Percentiles rank a stretch among this genome's conserved stretches.
These are phyloP conservation scores for Teleogryllus occipitalis DNA, from an alignment of 1,140 invertebrate genomes.

Conservation along the genomic window DNA sequence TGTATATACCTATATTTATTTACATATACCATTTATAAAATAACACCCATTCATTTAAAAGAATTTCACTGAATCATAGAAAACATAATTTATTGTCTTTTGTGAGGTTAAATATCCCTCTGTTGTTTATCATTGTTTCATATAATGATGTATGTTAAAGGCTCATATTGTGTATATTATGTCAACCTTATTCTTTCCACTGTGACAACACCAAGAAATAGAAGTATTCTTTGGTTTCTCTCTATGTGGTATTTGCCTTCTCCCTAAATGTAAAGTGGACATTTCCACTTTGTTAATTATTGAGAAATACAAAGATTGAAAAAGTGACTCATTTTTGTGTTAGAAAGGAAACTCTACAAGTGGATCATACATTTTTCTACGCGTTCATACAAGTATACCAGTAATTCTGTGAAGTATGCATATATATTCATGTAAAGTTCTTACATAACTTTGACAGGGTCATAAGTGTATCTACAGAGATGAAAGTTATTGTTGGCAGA, in stretches of 20 bases:
- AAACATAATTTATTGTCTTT: background rate
- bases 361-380: too few relatives aligned
- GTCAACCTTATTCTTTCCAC: background rate
- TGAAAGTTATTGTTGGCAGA: too few relatives aligned
- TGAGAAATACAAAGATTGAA: background rate
- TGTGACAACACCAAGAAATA: constrained; percentile 4
- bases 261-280: background rate
- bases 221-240: background rate
- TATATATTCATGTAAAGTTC: too few relatives aligned
- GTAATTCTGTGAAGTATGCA: too few relatives aligned
- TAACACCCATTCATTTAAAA: background rate
- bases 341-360: background rate
- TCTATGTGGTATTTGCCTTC: background rate
- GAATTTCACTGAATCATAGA: constrained; percentile 1
- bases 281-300: constrained; percentile 1
- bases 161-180: constrained; percentile 1
- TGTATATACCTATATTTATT: constrained; percentile 6
- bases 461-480: too few relatives aligned
- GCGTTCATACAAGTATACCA: too few relatives aligned
- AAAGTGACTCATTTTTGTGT: background rate
- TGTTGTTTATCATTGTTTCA: constrained; percentile 5
- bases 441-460: too few relatives aligned
- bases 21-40: background rate
- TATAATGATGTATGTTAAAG: background rate
- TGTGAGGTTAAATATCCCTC: background rate